Percentiles rank a stretch among this genome's conserved stretches.
These are phyloP conservation scores for Pogonognathellus flavescens DNA, from an alignment of 1,140 invertebrate genomes.

Conservation along the genomic window DNA sequence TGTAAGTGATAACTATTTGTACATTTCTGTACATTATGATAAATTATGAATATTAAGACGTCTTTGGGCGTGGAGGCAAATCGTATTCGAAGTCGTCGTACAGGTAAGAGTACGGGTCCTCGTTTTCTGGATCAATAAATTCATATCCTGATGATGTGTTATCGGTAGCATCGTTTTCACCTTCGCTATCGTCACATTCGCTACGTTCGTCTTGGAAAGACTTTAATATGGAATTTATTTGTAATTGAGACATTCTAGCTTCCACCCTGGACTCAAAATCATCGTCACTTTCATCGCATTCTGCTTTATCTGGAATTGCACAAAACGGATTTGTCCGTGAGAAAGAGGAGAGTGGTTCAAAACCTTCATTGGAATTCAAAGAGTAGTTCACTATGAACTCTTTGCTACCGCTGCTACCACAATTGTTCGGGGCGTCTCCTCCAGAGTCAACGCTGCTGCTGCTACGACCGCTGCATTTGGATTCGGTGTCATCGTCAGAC, in stretches of 20 bases:
- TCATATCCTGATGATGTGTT: background rate
- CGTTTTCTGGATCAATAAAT: background rate
- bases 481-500: background rate
- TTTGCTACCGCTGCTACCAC: too few relatives aligned
- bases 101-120: background rate
- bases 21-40: too few relatives aligned
- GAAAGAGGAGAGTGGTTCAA: too few relatives aligned
- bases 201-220: background rate
- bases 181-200: background rate
- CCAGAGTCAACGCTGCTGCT: background rate
- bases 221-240: too few relatives aligned
- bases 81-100: background rate
- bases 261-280: too few relatives aligned
- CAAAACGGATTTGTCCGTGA: too few relatives aligned
- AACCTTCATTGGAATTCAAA: too few relatives aligned
- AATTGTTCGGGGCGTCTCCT: background rate
- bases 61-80: background rate
- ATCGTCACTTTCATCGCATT: too few relatives aligned
- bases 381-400: too few relatives aligned
- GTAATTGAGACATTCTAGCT: too few relatives aligned
- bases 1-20: background rate
- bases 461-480: background rate
- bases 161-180: background rate
- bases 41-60: background rate
- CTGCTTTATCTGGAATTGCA: too few relatives aligned